phyloP scores from a whole-genome alignment of 2,113 vertebrate genomes.

The Litocranius walleri region DNA sequence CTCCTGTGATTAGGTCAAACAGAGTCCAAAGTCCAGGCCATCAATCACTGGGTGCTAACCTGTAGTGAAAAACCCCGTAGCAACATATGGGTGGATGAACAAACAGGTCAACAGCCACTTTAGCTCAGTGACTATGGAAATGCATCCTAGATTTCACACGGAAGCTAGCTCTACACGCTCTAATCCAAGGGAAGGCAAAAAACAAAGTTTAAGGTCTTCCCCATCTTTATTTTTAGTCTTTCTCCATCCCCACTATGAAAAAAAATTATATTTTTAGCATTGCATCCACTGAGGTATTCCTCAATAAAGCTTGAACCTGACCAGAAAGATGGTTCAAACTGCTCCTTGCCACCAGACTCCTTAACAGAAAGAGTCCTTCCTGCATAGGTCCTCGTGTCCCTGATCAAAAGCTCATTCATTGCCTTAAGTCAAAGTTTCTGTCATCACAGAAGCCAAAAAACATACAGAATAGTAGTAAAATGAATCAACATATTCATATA shows the following conservation, averaged over 20 bases:
- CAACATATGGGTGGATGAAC: neutral
- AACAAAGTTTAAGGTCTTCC: neutral
- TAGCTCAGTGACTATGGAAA: conserved; percentile 7
- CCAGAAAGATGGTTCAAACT: neutral
- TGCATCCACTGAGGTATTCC: neutral
- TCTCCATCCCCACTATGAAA: neutral
- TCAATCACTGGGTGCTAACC: conserved; percentile 3
- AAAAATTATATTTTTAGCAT: neutral
- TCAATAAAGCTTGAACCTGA: neutral
- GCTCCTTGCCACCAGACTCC: neutral
- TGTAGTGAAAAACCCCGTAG: neutral
- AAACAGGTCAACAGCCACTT: conserved; percentile 41
- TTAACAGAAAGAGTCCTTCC: neutral
- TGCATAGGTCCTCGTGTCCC: neutral
- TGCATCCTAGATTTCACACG: neutral
- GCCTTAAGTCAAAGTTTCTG: conserved; percentile 22
- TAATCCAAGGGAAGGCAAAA: neutral
- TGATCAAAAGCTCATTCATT: neutral
- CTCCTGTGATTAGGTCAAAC: neutral
- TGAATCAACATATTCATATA: neutral
- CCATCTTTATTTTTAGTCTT: neutral
- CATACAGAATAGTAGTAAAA: neutral
- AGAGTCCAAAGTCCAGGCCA: neutral
- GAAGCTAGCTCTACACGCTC: neutral
- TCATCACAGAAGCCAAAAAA: neutral